Base-by-base conservation (phyloP, 1,140 invertebrate species). In the Trichonephila clavipes region DNA sequence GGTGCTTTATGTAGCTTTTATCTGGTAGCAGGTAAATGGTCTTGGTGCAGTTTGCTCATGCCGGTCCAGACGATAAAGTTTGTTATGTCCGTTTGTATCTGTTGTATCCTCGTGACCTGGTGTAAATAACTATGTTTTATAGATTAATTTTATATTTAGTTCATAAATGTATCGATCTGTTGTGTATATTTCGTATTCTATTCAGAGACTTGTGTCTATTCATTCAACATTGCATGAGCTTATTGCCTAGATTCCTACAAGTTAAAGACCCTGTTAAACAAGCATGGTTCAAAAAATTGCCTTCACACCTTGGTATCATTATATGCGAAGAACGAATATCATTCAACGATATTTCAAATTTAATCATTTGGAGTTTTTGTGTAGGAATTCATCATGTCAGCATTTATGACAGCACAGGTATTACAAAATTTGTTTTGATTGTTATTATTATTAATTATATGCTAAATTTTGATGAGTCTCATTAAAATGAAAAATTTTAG, bases 341-440 rank as follows among this genome's bases (percentile, higher is more conserved):
- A 44, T 86, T 92, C 51, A 59, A 7, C 40, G 90, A 92, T 86
- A 40, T 92, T 92, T 85, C 90, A 51, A 86, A 92, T 66, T 69
- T 92, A 85, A 92, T 92, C 24, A 51, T 92, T n/a, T 92, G 90
- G 90, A 66, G 90, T 85, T 92, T 92, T 64, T 85, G 81, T 85
- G 59, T 92, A 24, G 81, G 82, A 66, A 83, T 92, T 86, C 90
- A 92, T 85, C 59, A 85, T 62, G 72, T 92, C n/a, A 92, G 90
- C 61, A 92, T 92, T 82, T 92, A 85, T 92, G 90, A 92, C 81
- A 92, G 81, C 40, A 85, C 59, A 69, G 90, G 90, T 92, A 82
- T 44, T 16, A 14, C 3, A 34, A 59, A 19, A 5, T 0, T 28
- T 28, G 0, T 28, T 28, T 28, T 28, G n/a, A 81, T 2, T 14